phyloP scores from a whole-genome alignment of 2,113 vertebrate genomes.

The Gnathonemus echidnorhynchus region DNA sequence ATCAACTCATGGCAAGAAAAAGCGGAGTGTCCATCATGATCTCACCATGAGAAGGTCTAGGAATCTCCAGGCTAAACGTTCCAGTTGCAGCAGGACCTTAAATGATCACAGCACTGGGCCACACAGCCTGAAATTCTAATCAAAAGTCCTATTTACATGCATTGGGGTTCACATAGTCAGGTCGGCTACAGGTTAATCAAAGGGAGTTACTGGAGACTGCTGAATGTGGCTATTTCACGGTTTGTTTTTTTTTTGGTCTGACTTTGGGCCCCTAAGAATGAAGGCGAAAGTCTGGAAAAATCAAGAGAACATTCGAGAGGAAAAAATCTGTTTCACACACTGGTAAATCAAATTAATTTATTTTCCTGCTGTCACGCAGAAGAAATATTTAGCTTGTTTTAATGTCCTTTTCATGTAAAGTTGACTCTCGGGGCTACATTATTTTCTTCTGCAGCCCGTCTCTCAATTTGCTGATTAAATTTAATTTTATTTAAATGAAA shows the following conservation, averaged over 20 bases:
- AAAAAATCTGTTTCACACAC: slow-evolving; percentile 22
- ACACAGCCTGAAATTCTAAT: background rate
- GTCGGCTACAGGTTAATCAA: slow-evolving; percentile 7
- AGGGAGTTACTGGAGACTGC: slow-evolving; percentile 7
- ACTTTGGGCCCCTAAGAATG: background rate
- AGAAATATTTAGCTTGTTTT: slow-evolving; percentile 47
- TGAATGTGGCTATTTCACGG: background rate
- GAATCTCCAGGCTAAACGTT: background rate
- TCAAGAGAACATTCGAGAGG: background rate
- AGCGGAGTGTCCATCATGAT: background rate
- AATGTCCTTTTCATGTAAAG: slow-evolving; percentile 44
- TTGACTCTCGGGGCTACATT: slow-evolving; percentile 37
- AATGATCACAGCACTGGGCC: background rate
- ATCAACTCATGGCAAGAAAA: background rate
- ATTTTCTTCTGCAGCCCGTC: slow-evolving; percentile 13
- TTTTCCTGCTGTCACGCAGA: slow-evolving; percentile 23
- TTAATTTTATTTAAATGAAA: slow-evolving; percentile 48
- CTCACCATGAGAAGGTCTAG: background rate
- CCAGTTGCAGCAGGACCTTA: background rate
- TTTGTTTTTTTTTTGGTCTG: background rate
- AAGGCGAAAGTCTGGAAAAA: background rate
- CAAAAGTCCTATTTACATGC: background rate
- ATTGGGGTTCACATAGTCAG: background rate
- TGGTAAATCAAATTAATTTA: slow-evolving; percentile 33
- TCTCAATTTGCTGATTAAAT: slow-evolving; percentile 41